A percentile compares a stretch with the other conserved stretches of the same genome.
Evolutionary conservation across 2,113 vertebrate species (phyloP).

Genomic region (Cheirogaleus medius): DNA sequence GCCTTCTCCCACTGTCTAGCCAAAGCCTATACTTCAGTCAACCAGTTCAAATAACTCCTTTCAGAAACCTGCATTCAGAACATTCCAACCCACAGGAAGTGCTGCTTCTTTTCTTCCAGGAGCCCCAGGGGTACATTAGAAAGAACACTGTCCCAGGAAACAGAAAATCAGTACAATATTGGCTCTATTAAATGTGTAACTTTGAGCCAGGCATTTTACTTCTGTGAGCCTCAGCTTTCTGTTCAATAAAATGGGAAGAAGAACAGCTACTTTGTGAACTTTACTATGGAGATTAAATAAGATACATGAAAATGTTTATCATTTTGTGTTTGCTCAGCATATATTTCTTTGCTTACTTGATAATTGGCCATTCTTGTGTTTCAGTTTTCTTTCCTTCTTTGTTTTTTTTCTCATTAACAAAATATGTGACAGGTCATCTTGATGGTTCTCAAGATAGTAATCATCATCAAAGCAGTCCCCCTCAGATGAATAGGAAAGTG

Average conservation of each 20-base stretch:
- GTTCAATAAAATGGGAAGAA: neutral
- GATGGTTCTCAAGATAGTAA: neutral
- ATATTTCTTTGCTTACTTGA: neutral
- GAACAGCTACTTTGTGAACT: neutral
- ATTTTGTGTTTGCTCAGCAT: neutral
- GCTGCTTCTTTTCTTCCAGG: neutral
- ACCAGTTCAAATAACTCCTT: neutral
- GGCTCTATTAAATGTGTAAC: neutral
- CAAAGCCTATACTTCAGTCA: constrained; percentile 48
- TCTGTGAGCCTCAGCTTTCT: neutral
- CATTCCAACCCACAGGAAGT: neutral
- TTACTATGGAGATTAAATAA: neutral
- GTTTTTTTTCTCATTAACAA: constrained; percentile 33
- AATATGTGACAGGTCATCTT: neutral
- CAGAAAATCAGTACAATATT: neutral
- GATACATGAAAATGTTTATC: neutral
- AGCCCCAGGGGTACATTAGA: neutral
- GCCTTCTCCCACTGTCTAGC: constrained; percentile 16
- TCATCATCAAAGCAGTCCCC: neutral
- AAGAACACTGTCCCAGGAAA: neutral
- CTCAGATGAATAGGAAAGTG: neutral
- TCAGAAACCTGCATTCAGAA: neutral
- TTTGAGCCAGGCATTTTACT: neutral
- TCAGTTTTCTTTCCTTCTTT: neutral
- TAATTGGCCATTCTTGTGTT: neutral